Percentiles rank a stretch among this genome's conserved stretches.
phyloP scores from a whole-genome alignment of 2,113 vertebrate genomes.

The Laterallus jamaicensis region DNA sequence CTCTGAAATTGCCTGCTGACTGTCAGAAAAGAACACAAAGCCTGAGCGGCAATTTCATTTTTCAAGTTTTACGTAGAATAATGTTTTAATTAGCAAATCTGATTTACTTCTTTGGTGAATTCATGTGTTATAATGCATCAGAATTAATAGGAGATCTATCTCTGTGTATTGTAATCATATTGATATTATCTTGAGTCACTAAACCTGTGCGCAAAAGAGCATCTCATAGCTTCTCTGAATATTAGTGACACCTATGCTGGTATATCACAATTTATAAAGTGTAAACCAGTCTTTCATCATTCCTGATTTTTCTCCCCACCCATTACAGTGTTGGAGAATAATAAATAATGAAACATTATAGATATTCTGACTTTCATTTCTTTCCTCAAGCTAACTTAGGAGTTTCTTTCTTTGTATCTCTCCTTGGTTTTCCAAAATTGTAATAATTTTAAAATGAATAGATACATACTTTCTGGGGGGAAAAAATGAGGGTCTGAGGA shows the following conservation, averaged over 20 bases:
- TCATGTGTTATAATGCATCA: not conserved
- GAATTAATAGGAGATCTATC: slow-evolving; percentile 23
- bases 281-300: slow-evolving; percentile 11
- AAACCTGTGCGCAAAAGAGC: not conserved
- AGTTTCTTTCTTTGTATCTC: not conserved
- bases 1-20: slow-evolving; percentile 60
- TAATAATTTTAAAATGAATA: not conserved
- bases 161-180: not conserved
- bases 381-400: not conserved
- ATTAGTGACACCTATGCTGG: slow-evolving; percentile 11
- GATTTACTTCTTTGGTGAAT: not conserved
- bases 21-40: slow-evolving; percentile 70
- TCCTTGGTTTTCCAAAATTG: not conserved
- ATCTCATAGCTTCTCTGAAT: not conserved
- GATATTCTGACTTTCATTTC: not conserved
- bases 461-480: not conserved
- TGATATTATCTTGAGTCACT: slow-evolving; percentile 30
- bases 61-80: slow-evolving; percentile 54
- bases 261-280: not conserved
- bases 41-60: slow-evolving; percentile 36
- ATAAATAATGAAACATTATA: not conserved
- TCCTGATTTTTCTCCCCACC: not conserved
- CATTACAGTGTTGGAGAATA: not conserved
- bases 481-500: not conserved
- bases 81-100: slow-evolving; percentile 67